Base-by-base conservation (phyloP, 2,888 invertebrate genomes). In the Apamea epomidion region DNA sequence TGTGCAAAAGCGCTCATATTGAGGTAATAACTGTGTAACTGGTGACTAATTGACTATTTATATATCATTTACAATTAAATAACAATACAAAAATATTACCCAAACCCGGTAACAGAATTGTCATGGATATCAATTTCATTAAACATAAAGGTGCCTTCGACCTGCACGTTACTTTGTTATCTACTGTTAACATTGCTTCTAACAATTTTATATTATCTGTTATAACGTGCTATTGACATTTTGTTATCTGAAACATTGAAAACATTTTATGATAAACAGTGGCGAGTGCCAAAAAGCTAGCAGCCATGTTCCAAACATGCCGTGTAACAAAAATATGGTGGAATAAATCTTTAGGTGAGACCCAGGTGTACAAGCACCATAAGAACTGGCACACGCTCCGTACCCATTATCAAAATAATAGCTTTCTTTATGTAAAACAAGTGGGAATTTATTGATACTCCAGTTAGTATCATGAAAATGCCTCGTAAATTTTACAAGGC, bases 1-100 rank as follows among this genome's bases (percentile, higher is more conserved):
- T 94, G 96, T 97, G 97, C 97, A 95, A 95, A 95, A 96, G 96
- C 96, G 96, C 95, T 95, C 96, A 94, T 93, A 94, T 92, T 96
- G 97, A 96, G 97, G 97, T 96, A 96, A 96, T 96, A 96, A 95
- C 95, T 93, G 96, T 96, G 95, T 95, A 95, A 95, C 95, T 96
- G 96, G 96, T 96, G 97, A 97, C 96, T 96, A 96, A 94, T 93
- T 97, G 96, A 97, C 96, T 97, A 96, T 93, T 92, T 89, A 90
- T 87, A 84, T 91, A 92, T 92, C 89, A 90, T 90, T 91, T 90
- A 92, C 88, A 90, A 90, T 92, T 89, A 92, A 87, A 93, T 90
- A 93, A 92, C 91, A 92, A 91, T 90, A 91, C 91, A 91, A 92
- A 92, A 91, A 92, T 90, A 92, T 93, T 92, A 92, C 92, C 94